Percentiles rank a stretch among this genome's conserved stretches.
Evolutionary conservation across 2,888 invertebrate species (phyloP).

Genomic region (Sinelater perroti): DNA sequence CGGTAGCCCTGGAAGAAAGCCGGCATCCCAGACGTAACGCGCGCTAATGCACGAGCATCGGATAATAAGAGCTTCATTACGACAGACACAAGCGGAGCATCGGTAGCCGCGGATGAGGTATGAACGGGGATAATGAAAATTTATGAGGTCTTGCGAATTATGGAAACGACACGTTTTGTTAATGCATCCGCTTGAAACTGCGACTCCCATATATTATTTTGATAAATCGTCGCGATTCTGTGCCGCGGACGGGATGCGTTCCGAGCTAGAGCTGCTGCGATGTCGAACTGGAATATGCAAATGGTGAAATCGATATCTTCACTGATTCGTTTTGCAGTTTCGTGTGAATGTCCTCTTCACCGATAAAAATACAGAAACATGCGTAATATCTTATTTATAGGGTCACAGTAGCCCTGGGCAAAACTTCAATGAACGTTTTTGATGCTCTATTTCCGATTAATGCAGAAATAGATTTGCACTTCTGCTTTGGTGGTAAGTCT

Average conservation of each 20-base stretch:
- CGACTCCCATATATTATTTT: slow-evolving; percentile 16
- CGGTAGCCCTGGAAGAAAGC: slow-evolving; percentile 2
- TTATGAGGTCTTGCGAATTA: slow-evolving; percentile 18
- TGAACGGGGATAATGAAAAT: slow-evolving; percentile 20
- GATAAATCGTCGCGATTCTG: slow-evolving; percentile 15
- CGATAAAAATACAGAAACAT: no score
- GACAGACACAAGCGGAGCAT: slow-evolving; percentile 3
- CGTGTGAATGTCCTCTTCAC: no score
- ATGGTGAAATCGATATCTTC: no score
- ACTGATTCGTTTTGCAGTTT: no score
- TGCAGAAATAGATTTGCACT: no score
- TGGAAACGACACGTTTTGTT: slow-evolving; percentile 17
- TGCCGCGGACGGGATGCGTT: not conserved
- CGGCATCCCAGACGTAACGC: not conserved
- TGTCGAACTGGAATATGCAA: no score
- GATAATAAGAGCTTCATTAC: slow-evolving; percentile 10
- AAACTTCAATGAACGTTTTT: no score
- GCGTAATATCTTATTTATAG: no score
- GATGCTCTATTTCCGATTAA: no score
- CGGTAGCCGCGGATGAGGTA: slow-evolving; percentile 10
- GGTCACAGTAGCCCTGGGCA: no score
- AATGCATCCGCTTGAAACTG: slow-evolving; percentile 15
- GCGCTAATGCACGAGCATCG: slow-evolving; percentile 1
- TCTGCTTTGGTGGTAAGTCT: no score
- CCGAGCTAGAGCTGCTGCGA: no score